Conservation (phyloP, 1,140 invertebrate genomes). For the Eumaeus atala region DNA sequence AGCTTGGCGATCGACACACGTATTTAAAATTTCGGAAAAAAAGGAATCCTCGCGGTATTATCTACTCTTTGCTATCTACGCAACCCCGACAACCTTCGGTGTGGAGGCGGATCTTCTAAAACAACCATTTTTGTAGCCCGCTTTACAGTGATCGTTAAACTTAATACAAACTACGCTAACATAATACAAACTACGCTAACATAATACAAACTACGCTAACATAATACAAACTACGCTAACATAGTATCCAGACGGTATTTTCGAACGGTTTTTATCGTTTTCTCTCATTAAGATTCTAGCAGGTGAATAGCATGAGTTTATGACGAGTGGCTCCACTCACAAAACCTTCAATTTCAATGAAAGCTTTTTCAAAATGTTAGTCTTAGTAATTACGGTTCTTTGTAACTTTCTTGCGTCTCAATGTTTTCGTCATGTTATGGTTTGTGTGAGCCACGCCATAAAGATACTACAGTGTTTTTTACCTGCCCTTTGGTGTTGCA, state of each 20-base stretch:
- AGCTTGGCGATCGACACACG: too few relatives aligned
- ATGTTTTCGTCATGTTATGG: background rate
- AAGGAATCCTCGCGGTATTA: too few relatives aligned
- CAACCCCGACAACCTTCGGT: too few relatives aligned
- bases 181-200: too few relatives aligned
- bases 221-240: conserved; percentile 25
- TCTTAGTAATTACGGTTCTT: conserved; percentile 7
- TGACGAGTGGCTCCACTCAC: conserved; percentile 28
- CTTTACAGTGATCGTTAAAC: conserved; percentile 34
- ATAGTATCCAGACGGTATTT: conserved; percentile 23
- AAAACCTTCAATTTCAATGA: conserved; percentile 20
- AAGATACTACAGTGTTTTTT: too few relatives aligned
- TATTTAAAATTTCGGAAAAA: too few relatives aligned
- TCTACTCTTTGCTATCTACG: too few relatives aligned
- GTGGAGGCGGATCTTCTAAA: conserved; percentile 28
- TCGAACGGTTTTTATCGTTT: conserved; percentile 30
- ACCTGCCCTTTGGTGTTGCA: too few relatives aligned
- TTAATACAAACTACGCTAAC: conserved; percentile 41
- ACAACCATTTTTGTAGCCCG: conserved; percentile 42
- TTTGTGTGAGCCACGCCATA: too few relatives aligned
- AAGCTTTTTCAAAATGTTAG: conserved; percentile 2
- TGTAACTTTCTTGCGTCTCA: background rate
- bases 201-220: too few relatives aligned
- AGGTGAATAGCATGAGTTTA: conserved; percentile 34
- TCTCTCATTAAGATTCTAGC: conserved; percentile 36